Conservation (phyloP, 1,140 invertebrate species). For the Hormaphis cornu region DNA sequence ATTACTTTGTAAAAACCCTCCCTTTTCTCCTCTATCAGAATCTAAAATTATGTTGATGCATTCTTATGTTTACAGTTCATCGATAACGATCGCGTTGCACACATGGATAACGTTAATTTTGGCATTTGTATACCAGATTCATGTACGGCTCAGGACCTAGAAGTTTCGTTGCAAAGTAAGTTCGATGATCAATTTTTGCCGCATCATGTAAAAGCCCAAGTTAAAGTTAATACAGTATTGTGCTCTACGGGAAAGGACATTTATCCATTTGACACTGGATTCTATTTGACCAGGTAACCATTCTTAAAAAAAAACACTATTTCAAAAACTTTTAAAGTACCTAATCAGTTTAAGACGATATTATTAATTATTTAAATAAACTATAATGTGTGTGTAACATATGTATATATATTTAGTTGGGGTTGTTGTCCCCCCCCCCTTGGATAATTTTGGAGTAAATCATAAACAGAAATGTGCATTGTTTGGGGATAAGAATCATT, state of each 20-base stretch:
- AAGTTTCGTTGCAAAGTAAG: constrained; percentile 8
- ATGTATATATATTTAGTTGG: too few species aligned
- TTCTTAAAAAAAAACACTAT: neutral
- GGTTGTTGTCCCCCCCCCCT: too few species aligned
- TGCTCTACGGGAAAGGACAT: constrained; percentile 2
- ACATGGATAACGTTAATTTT: neutral
- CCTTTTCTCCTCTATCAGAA: too few species aligned
- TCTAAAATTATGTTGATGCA: too few species aligned
- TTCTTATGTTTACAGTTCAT: neutral
- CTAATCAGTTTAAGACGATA: too few species aligned
- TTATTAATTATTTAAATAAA: too few species aligned
- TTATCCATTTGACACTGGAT: constrained; percentile 10
- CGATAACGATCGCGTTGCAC: neutral
- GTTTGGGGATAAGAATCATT: too few species aligned
- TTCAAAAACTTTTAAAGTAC: neutral
- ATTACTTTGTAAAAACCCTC: too few species aligned
- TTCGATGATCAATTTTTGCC: neutral
- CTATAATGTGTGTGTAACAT: too few species aligned
- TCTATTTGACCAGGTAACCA: constrained; percentile 4
- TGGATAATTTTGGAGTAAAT: too few species aligned
- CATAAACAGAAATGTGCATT: too few species aligned
- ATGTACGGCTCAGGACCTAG: constrained; percentile 1
- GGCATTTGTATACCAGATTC: constrained; percentile 29
- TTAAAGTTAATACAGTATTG: neutral
- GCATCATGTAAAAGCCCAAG: constrained; percentile 3